Conservation (phyloP, 2,888 invertebrate species). For the Synanthedon myopaeformis region DNA sequence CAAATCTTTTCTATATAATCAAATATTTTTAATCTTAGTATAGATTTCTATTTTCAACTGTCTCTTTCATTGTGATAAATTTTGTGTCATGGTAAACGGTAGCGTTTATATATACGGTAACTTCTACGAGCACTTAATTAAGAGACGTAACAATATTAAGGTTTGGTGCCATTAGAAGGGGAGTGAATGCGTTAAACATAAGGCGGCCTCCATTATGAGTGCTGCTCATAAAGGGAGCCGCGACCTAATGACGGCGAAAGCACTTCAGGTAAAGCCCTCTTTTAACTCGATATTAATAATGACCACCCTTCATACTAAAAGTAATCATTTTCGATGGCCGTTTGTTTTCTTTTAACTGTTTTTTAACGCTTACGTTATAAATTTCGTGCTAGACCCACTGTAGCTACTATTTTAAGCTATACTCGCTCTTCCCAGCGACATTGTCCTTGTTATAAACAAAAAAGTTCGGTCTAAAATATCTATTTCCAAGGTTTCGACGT, state of each 20-base stretch:
- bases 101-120: not conserved
- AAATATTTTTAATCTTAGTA: no score
- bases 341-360: no score
- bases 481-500: no score
- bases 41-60: no score
- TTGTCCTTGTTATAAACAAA: no score
- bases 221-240: conserved; percentile 34
- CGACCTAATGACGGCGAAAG: conserved; percentile 39
- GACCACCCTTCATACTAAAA: not conserved
- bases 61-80: no score
- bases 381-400: no score
- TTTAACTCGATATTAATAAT: conserved; percentile 19
- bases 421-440: no score
- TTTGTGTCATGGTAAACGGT: not conserved
- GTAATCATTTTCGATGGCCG: not conserved
- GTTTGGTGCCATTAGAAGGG: conserved; percentile 30
- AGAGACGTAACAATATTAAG: conserved; percentile 30
- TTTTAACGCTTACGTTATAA: no score
- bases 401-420: no score
- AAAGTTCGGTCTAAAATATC: no score
- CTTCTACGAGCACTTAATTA: conserved; percentile 22
- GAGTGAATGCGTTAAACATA: conserved; percentile 28
- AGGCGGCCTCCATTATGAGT: conserved; percentile 41
- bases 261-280: conserved; percentile 40
- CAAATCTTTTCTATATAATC: no score